Base-by-base conservation (phyloP, 2,888 invertebrate species). In the Tachina grossa region DNA sequence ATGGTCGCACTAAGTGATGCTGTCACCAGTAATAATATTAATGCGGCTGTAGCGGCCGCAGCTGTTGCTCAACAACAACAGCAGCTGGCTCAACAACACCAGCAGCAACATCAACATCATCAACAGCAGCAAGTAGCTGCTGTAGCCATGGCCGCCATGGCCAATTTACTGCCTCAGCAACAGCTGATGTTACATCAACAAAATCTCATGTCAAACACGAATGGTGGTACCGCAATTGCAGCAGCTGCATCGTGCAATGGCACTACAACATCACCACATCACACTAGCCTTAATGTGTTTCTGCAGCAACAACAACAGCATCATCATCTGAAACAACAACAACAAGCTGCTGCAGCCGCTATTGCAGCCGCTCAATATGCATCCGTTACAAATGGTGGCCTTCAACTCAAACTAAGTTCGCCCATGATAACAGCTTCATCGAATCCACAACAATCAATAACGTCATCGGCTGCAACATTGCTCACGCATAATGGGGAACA, bases 81-180 rank as follows among this genome's bases (percentile, higher is more conserved):
- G 53, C 91, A 90, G 16, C 87, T 86, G 47, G 87, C 88, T 75
- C 90, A 90, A 78, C 90, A 90, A 74, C 90, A 90, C 63, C 90
- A 89, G 5, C 90, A 89, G 0, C 90, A 88, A 16, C 90, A 89
- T 45, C 90, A 89, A 14, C 86, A 86, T 9, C 90, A 86, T 88
- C 89, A 91, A 19, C 89, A 89, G 1, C 88, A 89, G 1, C 89
- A 89, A 9, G 92, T 90, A 45, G 92, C 92, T 16, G 92, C 91
- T 68, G 92, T 91, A 74, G 92, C 92, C 19, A 92, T 92, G 91
- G 92, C 92, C 31, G 92, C 92, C 13, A 92, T 92, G 92, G 92
- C 92, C 83, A 92, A 92, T 89, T 91, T 92, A 90, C 89, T 92
- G 88, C 87, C 91, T 83, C 91, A 91, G 83, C 91, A 91, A 79